Evolutionary conservation across 2,113 vertebrate species (phyloP).

Genomic region (Oncorhynchus gorbuscha): DNA sequence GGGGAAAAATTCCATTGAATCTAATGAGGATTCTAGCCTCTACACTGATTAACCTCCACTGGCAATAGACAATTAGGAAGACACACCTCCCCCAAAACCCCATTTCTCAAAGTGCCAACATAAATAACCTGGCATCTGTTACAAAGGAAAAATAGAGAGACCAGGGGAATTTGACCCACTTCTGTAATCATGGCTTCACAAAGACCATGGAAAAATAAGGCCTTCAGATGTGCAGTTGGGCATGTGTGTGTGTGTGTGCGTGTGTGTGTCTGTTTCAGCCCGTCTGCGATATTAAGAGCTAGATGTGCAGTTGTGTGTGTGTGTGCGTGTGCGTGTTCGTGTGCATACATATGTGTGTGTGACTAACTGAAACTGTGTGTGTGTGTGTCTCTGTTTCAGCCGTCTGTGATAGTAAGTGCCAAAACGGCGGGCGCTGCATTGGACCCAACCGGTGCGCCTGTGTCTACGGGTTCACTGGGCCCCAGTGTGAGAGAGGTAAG

Average conservation of each 20-base stretch:
- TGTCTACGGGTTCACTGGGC: conserved; percentile 78
- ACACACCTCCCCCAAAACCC: not conserved
- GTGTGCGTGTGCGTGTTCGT: no score
- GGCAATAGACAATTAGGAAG: not conserved
- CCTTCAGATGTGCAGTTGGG: not conserved
- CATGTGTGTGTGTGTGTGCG: not conserved
- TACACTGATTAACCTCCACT: not conserved
- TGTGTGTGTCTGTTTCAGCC: not conserved
- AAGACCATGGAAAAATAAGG: conserved; percentile 1
- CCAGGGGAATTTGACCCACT: not conserved
- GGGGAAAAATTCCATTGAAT: conserved; percentile 3
- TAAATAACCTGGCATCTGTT: not conserved
- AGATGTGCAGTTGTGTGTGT: not conserved
- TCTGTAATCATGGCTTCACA: not conserved
- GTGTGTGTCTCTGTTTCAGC: conserved; percentile 54
- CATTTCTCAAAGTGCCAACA: not conserved
- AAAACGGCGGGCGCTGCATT: conserved; percentile 77
- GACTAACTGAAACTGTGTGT: not conserved
- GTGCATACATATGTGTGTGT: not conserved
- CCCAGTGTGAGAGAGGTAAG: conserved; percentile 80
- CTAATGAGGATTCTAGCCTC: conserved; percentile 11
- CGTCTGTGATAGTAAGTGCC: conserved; percentile 74
- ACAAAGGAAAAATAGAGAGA: not conserved
- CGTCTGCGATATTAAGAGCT: not conserved
- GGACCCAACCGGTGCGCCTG: conserved; percentile 77